Percentiles rank a stretch among this genome's conserved stretches.
These are phyloP conservation scores for Tachuris rubrigastra DNA, from an alignment of 2,113 vertebrate species.

Conservation along the genomic window DNA sequence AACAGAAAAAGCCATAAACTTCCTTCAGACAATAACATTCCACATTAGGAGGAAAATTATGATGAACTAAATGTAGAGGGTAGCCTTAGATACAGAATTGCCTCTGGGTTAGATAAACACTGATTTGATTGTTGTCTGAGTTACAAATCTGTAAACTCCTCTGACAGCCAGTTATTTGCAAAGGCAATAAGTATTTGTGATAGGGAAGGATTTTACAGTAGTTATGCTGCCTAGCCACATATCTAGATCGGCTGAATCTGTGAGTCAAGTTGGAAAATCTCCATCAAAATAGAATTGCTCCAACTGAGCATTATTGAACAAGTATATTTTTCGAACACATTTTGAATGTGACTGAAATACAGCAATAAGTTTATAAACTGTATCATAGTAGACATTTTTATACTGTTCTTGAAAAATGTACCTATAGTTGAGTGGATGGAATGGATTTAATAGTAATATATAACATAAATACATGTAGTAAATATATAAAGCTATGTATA, in stretches of 20 bases:
- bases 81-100: not conserved
- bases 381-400: conserved; percentile 63
- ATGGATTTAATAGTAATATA: conserved; percentile 46
- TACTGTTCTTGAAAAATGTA: conserved; percentile 60
- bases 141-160: conserved; percentile 27
- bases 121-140: conserved; percentile 41
- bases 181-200: conserved; percentile 21
- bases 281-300: conserved; percentile 48
- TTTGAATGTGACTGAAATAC: conserved; percentile 52
- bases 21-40: not conserved
- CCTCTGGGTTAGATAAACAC: conserved; percentile 25
- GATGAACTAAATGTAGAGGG: not conserved
- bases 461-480: conserved; percentile 38
- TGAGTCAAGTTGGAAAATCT: conserved; percentile 45
- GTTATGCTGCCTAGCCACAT: not conserved
- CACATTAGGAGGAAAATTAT: conserved; percentile 5
- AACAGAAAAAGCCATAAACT: not conserved
- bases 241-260: conserved; percentile 8
- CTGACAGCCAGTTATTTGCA: conserved; percentile 42
- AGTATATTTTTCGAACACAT: conserved; percentile 18
- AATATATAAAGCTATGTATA: conserved; percentile 36
- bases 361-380: conserved; percentile 42
- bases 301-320: not conserved
- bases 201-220: not conserved
- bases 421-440: conserved; percentile 10